These are phyloP conservation scores for Solea senegalensis DNA, from an alignment of 2,113 vertebrate genomes.

Conservation along the genomic window DNA sequence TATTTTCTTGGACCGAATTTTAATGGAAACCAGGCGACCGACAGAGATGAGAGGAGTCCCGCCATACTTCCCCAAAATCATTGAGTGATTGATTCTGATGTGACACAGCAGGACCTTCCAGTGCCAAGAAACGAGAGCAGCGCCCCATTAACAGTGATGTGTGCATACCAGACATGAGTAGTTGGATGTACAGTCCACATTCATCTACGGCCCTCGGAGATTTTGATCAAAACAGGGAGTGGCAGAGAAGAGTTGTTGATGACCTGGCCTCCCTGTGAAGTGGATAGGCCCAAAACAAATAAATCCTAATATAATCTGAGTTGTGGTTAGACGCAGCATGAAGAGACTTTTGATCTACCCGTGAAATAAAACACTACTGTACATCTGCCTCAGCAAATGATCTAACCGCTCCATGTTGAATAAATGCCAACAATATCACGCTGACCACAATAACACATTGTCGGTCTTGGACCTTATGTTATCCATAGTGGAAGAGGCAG, in stretches of 20 bases:
- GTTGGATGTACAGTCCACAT: slow-evolving; percentile 45
- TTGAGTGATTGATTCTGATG: slow-evolving; percentile 7
- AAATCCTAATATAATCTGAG: slow-evolving; percentile 71
- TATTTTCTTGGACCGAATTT: no score
- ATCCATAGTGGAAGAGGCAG: slow-evolving; percentile 42
- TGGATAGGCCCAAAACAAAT: slow-evolving; percentile 69
- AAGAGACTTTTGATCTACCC: slow-evolving; percentile 73
- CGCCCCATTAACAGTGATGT: slow-evolving; percentile 21
- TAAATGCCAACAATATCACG: slow-evolving; percentile 53
- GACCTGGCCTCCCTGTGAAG: slow-evolving; percentile 52
- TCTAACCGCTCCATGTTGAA: slow-evolving; percentile 61
- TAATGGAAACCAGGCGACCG: no score
- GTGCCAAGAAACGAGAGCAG: slow-evolving; percentile 11
- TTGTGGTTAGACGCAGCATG: slow-evolving; percentile 70
- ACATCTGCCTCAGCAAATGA: slow-evolving; percentile 67
- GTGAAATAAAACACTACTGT: slow-evolving; percentile 74
- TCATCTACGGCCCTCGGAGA: slow-evolving; percentile 36
- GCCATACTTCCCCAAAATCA: slow-evolving; percentile 31
- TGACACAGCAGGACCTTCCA: slow-evolving; percentile 20
- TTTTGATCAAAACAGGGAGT: slow-evolving; percentile 66
- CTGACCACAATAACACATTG: slow-evolving; percentile 47
- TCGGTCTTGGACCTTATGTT: slow-evolving; percentile 31
- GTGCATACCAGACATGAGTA: slow-evolving; percentile 27
- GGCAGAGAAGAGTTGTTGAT: slow-evolving; percentile 52
- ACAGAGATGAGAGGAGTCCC: slow-evolving; percentile 44